A percentile compares a stretch with the other conserved stretches of the same genome.
phyloP scores from a whole-genome alignment of 2,113 vertebrate genomes.

The Tyrannus savana region DNA sequence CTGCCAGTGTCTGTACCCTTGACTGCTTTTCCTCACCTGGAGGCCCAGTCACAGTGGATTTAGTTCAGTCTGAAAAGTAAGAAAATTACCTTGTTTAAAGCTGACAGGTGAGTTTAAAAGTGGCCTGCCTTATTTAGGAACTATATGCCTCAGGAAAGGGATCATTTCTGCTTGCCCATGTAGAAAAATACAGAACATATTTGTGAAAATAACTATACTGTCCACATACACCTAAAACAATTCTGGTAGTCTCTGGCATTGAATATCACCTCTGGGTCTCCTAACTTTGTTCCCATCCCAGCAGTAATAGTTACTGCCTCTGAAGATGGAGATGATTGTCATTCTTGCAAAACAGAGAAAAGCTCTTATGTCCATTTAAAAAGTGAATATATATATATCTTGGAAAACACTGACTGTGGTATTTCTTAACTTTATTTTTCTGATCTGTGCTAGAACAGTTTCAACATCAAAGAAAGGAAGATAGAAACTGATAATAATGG shows the following conservation, averaged over 20 bases:
- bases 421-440: background rate
- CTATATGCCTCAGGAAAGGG: background rate
- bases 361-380: background rate
- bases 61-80: background rate
- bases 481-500: background rate
- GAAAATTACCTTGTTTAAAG: slow-evolving; percentile 31
- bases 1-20: background rate
- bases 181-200: slow-evolving; percentile 10
- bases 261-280: background rate
- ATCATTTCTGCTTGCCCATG: background rate
- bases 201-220: background rate
- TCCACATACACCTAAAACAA: background rate
- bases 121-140: background rate
- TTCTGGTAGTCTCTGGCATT: background rate
- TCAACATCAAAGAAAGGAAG: background rate
- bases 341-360: background rate
- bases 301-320: background rate
- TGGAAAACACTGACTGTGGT: background rate
- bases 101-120: slow-evolving; percentile 44
- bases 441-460: background rate
- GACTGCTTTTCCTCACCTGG: background rate
- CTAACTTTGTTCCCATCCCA: background rate
- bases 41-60: slow-evolving; percentile 22
- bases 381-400: background rate
- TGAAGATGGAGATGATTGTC: background rate